Evolutionary conservation across 2,113 vertebrate genomes (phyloP), one percentile per base, ranked within the genome.

Genomic region (Smithornis capensis): DNA sequence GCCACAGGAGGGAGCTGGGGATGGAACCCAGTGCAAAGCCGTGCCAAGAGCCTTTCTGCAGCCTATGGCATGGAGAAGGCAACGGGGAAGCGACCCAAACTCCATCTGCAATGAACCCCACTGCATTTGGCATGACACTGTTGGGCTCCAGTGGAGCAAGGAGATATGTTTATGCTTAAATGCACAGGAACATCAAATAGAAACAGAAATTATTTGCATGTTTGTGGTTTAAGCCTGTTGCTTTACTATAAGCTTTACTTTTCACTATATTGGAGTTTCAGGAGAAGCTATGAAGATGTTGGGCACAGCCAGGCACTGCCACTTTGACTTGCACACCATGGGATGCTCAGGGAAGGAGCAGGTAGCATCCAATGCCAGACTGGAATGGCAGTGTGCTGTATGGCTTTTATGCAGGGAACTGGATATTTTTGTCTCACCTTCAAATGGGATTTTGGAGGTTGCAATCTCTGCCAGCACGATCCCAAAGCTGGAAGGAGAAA

Each of bases 401-500:
- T 64, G 37, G 29, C 35, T 49, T 75, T 75, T 29, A 49, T 0
- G 0, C 16, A 27, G 55, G 59, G 28, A 10, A 23, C 3, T 13
- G 45, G 8, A 16, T 33, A 14, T 24, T 53, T 7, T 8, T 65
- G 35, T 84, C 96, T 97, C 68, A 99, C 99, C 98, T 97, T 98
- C 90, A 95, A 98, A 99, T 4, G 98, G 99, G 86, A 92, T 96
- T 68, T 96, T 97, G 40, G 98, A 97, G 31, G 98, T 98, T 22
- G 96, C 96, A 8, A 99, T 97, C 96, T 99, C 99, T 98, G 98
- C 99, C 94, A 99, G 94, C 67, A 99, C 98, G 9, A 99, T 98
- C 29, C 99, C 99, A 17, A 99, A 98, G 96, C 99, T 99, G 97
- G 73, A 98, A 98, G 33, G 64, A 96, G 95, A 91, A 12, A 84